phyloP scores from a whole-genome alignment of 2,797 vertebrate genomes.

The Urophycis tenuis region DNA sequence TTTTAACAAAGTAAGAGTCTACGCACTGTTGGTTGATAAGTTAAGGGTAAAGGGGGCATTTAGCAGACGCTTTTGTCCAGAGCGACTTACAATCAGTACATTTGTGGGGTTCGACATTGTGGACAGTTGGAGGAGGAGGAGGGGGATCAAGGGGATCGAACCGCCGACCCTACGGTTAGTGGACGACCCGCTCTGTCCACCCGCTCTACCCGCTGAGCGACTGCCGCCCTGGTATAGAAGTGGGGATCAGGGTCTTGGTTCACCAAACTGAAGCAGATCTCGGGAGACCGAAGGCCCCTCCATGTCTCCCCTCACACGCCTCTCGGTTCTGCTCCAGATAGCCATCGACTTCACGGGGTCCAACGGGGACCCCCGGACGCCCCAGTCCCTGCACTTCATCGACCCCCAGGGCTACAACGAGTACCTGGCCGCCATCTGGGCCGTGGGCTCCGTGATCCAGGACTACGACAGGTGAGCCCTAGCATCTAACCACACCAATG shows the following conservation, averaged over 20 bases:
- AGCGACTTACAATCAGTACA: too few species aligned
- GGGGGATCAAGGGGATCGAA: too few species aligned
- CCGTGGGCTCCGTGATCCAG: slow-evolving; percentile 88
- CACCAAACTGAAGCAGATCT: too few species aligned
- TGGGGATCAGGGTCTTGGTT: neutral
- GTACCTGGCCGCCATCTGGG: slow-evolving; percentile 91
- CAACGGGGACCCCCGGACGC: slow-evolving; percentile 84
- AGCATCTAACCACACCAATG: neutral
- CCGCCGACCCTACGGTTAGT: too few species aligned
- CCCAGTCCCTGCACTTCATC: slow-evolving; percentile 88
- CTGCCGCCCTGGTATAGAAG: too few species aligned
- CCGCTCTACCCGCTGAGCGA: too few species aligned
- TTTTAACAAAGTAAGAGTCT: neutral
- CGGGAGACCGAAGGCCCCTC: neutral
- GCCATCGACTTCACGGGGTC: slow-evolving; percentile 96
- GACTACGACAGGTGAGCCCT: slow-evolving; percentile 86
- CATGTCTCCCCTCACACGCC: neutral
- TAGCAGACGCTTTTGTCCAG: too few species aligned
- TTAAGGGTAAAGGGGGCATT: too few species aligned
- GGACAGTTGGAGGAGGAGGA: too few species aligned
- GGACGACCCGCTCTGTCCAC: too few species aligned
- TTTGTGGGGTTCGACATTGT: too few species aligned
- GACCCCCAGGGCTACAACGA: slow-evolving; percentile 89
- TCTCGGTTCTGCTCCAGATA: slow-evolving; percentile 68
- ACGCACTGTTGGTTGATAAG: neutral